Base-by-base conservation (phyloP, 1,140 invertebrate species). In the Procambarus virginalis region DNA sequence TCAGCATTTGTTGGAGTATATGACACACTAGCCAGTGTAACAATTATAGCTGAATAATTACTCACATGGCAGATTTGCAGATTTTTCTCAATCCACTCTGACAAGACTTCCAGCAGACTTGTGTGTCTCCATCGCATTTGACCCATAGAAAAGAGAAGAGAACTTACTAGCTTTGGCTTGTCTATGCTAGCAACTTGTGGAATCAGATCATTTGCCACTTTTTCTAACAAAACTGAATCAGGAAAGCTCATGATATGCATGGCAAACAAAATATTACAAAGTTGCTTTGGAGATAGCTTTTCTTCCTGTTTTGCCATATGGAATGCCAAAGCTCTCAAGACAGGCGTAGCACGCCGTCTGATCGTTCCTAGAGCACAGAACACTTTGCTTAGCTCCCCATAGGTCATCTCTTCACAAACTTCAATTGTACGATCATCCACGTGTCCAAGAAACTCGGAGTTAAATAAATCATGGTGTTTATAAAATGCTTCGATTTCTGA, bases 231-330 rank as follows among this genome's bases (percentile, higher is more conserved):
- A 45, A 84, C 70, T n/a, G 73, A 75, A 58, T 89, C 88, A 22
- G 88, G 88, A 68, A 89, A 89, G 51, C 51, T 84, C 9, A 89
- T 58, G 22, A 75, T 46, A 70, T 89, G 46, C 82, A 84, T 84
- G 20, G 88, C 88, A 84, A 78, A 89, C 34, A 89, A 49, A 10
- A 89, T 45, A 51, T 84, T 89, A 20, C 68, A 70, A 9, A 89
- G 58, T 51, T 79, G 81, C 75, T 89, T 89, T 12, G 88, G 81
- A 20, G 81, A 55, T 22, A 89, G 20, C 10, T 49, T 51, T 14
- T 89, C 88, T 49, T 34, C 60, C 58, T 89, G 88, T 51, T 78
- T 83, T 9, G 88, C 88, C 73, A 89, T 89, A 51, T 89, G 88
- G 81, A 89, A 89, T 34, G 88, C 75, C 58, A 89, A 45, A 14